These are phyloP conservation scores for Spodoptera frugiperda DNA, from an alignment of 1,140 invertebrate species.

Conservation along the genomic window DNA sequence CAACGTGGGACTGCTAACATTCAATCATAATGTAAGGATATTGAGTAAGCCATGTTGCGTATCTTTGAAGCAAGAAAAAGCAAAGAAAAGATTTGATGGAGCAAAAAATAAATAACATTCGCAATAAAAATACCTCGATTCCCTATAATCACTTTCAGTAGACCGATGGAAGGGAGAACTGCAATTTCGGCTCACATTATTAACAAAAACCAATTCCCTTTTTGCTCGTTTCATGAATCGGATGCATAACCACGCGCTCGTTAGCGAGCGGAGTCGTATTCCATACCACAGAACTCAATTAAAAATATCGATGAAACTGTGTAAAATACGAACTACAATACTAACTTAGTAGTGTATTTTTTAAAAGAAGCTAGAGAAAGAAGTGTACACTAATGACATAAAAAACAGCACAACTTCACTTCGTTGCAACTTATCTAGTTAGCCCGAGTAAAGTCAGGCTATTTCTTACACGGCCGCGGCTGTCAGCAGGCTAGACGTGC, in stretches of 20 bases:
- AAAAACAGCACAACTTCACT: conserved; percentile 5
- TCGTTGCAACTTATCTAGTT: conserved; percentile 42
- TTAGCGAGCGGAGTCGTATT: conserved; percentile 2
- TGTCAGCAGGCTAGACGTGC: conserved; percentile 39
- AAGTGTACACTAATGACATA: background rate
- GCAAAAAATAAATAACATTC: background rate
- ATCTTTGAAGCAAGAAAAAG: background rate
- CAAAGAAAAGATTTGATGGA: background rate
- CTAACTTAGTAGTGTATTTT: background rate
- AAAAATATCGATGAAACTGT: background rate
- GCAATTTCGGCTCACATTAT: conserved; percentile 4
- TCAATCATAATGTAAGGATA: conserved; percentile 22
- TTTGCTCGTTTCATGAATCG: background rate
- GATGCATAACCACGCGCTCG: conserved; percentile 3
- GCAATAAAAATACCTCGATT: background rate
- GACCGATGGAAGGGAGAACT: background rate
- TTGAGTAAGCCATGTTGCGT: background rate
- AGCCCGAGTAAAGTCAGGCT: conserved; percentile 41
- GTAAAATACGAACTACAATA: background rate
- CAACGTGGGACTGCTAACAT: conserved; percentile 27
- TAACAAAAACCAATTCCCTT: conserved; percentile 17
- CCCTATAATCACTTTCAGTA: background rate
- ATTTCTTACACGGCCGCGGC: conserved; percentile 22
- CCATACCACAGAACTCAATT: conserved; percentile 5
- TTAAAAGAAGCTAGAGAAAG: background rate